Evolutionary conservation across 1,140 invertebrate genomes (phyloP).

Genomic region (Drosophila grimshawi): DNA sequence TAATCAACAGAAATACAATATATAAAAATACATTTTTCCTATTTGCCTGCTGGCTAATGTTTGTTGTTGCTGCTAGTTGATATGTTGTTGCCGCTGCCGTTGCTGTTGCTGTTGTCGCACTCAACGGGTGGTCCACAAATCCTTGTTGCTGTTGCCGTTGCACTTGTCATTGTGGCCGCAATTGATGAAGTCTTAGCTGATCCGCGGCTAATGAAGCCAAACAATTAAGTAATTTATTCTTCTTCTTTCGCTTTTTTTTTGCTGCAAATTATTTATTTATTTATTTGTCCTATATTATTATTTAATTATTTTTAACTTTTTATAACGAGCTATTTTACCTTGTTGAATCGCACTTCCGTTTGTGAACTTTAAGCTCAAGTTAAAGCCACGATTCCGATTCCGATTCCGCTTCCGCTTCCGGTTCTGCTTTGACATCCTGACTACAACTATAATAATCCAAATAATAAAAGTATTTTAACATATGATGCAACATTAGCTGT

Average conservation of each 20-base stretch:
- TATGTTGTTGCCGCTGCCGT: constrained; percentile 23
- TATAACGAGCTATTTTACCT: too few relatives aligned
- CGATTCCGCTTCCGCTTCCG: too few relatives aligned
- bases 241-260: background rate
- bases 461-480: too few relatives aligned
- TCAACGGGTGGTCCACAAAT: constrained; percentile 63
- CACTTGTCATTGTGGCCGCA: constrained; percentile 37
- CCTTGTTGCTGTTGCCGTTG: constrained; percentile 23
- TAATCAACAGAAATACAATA: constrained; percentile 71
- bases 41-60: constrained; percentile 57
- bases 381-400: too few relatives aligned
- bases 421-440: too few relatives aligned
- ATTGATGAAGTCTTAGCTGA: constrained; percentile 26
- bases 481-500: too few relatives aligned
- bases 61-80: constrained; percentile 19
- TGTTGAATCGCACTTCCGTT: too few relatives aligned
- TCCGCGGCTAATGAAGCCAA: constrained; percentile 24
- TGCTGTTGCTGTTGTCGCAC: constrained; percentile 17
- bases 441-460: too few relatives aligned
- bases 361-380: too few relatives aligned
- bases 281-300: too few relatives aligned
- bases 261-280: too few relatives aligned
- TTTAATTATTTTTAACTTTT: too few relatives aligned
- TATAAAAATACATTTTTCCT: constrained; percentile 69
- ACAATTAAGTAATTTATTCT: constrained; percentile 24